Percentiles rank a stretch among this genome's conserved stretches.
These are phyloP conservation scores for Ectemnius lituratus DNA, from an alignment of 2,888 invertebrate species.

Conservation along the genomic window DNA sequence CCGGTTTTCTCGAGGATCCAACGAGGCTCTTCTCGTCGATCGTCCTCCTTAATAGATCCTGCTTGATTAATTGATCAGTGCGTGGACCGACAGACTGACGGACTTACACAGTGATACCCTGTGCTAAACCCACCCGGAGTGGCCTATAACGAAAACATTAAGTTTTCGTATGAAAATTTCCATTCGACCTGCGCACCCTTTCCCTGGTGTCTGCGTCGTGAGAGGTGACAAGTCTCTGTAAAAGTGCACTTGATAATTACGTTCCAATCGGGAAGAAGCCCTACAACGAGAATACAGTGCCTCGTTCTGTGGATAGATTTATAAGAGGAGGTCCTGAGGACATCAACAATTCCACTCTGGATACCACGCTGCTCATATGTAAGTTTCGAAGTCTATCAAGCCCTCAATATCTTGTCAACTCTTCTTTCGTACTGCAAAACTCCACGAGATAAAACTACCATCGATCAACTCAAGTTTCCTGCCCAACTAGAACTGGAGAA, in stretches of 20 bases:
- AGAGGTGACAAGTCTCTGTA: slow-evolving; percentile 47
- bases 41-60: slow-evolving; percentile 14
- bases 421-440: neutral
- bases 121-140: neutral
- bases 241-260: slow-evolving; percentile 41
- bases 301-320: slow-evolving; percentile 73
- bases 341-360: slow-evolving; percentile 74
- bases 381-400: slow-evolving; percentile 58
- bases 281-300: slow-evolving; percentile 66
- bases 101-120: slow-evolving; percentile 27
- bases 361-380: slow-evolving; percentile 76
- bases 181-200: neutral
- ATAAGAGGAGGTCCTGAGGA: slow-evolving; percentile 71
- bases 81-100: slow-evolving; percentile 35
- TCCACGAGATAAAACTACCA: neutral
- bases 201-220: slow-evolving; percentile 28
- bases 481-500: no score
- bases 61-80: slow-evolving; percentile 28
- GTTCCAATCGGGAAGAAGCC: slow-evolving; percentile 17
- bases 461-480: no score
- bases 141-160: slow-evolving; percentile 2
- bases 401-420: slow-evolving; percentile 1
- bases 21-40: slow-evolving; percentile 16
- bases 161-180: neutral
- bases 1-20: slow-evolving; percentile 36